Evolutionary conservation across 2,113 vertebrate genomes (phyloP).

Genomic region (Budorcas taxicolor): DNA sequence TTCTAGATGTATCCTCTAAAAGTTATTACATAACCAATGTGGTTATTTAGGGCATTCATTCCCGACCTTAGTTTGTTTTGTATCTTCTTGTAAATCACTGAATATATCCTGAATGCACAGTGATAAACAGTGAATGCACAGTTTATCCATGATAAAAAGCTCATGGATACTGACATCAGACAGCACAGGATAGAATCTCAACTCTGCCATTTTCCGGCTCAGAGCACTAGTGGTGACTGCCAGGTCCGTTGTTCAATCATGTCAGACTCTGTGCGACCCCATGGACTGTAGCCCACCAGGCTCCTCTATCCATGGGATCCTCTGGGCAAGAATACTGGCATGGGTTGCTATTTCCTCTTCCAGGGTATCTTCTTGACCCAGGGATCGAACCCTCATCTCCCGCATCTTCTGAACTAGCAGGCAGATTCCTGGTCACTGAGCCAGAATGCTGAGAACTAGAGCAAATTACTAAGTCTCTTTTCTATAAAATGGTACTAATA

Average conservation of each 20-base stretch:
- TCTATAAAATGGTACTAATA: slow-evolving; percentile 22
- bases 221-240: neutral
- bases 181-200: neutral
- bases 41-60: slow-evolving; percentile 15
- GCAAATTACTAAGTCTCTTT: slow-evolving; percentile 23
- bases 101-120: neutral
- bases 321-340: neutral
- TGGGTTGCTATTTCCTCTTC: neutral
- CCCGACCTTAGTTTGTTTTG: neutral
- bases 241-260: neutral
- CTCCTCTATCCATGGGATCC: neutral
- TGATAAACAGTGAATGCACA: neutral
- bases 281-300: neutral
- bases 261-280: neutral
- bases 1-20: neutral
- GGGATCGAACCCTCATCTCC: neutral
- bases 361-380: neutral
- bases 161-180: neutral
- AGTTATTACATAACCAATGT: neutral
- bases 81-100: neutral
- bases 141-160: too few relatives aligned
- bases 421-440: neutral
- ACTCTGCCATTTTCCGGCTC: neutral
- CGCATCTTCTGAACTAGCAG: neutral
- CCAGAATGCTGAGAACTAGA: neutral